phyloP scores from a whole-genome alignment of 92 coral and sea anemone genomes.

The Parazoanthus atlanticus region DNA sequence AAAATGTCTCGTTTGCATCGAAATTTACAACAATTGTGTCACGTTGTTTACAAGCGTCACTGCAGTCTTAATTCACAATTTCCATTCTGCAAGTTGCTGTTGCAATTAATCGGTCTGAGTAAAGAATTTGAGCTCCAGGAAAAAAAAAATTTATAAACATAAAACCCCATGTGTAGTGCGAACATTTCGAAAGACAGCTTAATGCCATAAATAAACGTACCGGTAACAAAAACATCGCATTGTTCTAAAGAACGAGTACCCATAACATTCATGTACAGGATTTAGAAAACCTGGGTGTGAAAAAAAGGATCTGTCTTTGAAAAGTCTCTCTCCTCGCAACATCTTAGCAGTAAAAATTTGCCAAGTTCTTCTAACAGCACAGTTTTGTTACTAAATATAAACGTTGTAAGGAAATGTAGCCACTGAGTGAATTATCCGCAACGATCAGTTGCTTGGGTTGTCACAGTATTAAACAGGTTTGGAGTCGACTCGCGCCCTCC shows the following conservation, averaged over 20 bases:
- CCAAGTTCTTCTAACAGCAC: neutral
- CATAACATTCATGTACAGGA: neutral
- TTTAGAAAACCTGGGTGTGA: constrained; percentile 17
- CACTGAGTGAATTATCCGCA: neutral
- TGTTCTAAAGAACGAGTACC: constrained; percentile 29
- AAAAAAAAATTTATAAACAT: neutral
- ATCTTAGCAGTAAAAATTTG: neutral
- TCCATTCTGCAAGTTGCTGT: neutral
- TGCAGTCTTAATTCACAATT: neutral
- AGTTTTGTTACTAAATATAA: neutral
- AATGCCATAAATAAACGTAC: neutral
- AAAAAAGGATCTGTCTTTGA: constrained; percentile 21
- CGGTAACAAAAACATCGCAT: constrained; percentile 35
- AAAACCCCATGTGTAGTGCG: neutral
- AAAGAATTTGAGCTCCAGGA: neutral
- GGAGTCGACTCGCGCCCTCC: neutral
- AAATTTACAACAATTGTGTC: neutral
- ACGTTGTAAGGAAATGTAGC: neutral
- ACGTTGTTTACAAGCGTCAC: neutral
- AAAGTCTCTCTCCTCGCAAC: neutral
- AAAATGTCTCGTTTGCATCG: neutral
- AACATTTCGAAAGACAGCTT: neutral
- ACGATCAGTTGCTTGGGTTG: constrained; percentile 23
- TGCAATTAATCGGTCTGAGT: neutral
- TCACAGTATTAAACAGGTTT: constrained; percentile 8